Base-by-base conservation (phyloP, 1,140 invertebrate genomes). In the Drosophila parabipectinata region DNA sequence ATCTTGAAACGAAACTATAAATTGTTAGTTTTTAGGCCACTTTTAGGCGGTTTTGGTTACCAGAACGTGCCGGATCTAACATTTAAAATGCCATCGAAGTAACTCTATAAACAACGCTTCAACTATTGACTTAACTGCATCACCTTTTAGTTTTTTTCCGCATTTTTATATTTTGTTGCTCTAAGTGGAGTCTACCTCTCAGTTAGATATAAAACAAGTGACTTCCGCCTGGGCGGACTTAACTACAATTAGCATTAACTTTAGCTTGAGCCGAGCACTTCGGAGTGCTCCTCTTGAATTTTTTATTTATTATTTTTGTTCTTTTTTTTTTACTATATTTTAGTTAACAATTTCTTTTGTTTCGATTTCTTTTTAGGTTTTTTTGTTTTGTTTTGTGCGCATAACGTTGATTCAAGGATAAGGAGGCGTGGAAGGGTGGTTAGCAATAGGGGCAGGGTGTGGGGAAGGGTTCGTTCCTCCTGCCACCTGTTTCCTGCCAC, bases 61-160 rank as follows among this genome's bases (percentile, higher is more conserved):
- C 67, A 71, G 52, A 57, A 57, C 67, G 52, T 48, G 14, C 18
- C 34, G 34, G 32, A 57, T 30, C 44, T 41, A 72, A 84, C 81
- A 73, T 84, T 84, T 83, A 74, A 72, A 82, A 77, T 84, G 80
- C 67, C 50, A 74, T 78, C 69, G 60, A 83, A 79, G 58, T 81
- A 78, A 83, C 75, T 63, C 63, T 84, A 73, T 72, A 73, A 85
- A 77, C 78, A 88, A 87, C 78, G 74, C 57, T 68, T 55, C 55
- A 54, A 39, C 55, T 75, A 56, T 77, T 56, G 47, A 69, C 62
- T 83, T 76, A 79, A 80, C 77, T 77, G 82, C 78, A 85, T 85
- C 82, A 85, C 82, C 66, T 85, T 84, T 85, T 39, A 15, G 41
- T 15, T 30, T 37, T 32, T 44, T 34, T 5, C 26, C 26, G 41